Evolutionary conservation across 2,797 vertebrate species (phyloP).

Genomic region (Sibirionetta formosa): DNA sequence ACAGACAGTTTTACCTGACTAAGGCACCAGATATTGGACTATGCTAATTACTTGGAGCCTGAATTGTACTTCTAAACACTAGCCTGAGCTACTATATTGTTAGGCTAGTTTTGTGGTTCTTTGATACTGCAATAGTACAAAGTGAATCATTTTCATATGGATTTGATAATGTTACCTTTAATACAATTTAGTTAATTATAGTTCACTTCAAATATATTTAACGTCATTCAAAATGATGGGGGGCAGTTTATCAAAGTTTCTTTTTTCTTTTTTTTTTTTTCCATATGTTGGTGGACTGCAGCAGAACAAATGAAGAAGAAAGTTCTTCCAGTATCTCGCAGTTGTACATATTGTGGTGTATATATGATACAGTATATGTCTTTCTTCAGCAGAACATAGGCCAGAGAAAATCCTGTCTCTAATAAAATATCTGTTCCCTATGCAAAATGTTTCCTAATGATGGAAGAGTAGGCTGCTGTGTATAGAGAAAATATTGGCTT

Average conservation of each 20-base stretch:
- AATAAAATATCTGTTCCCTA: conserved; percentile 69
- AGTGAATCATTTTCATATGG: not conserved
- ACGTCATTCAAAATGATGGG: not conserved
- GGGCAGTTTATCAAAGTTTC: not conserved
- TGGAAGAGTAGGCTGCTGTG: conserved; percentile 76
- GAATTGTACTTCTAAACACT: not conserved
- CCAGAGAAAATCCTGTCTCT: conserved; percentile 27
- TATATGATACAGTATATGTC: not conserved
- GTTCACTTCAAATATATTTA: conserved; percentile 14
- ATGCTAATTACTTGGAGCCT: not conserved
- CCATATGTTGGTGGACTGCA: not conserved
- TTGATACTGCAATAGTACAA: not conserved
- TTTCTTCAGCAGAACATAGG: conserved; percentile 12
- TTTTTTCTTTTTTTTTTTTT: not conserved
- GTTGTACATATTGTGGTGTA: not conserved
- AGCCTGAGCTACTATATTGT: not conserved
- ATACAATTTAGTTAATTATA: not conserved
- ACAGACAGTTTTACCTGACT: not conserved
- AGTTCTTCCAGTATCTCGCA: not conserved
- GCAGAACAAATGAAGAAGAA: not conserved
- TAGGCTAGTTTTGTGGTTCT: not conserved
- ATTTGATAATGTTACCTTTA: not conserved
- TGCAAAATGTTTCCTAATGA: conserved; percentile 73
- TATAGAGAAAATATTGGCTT: conserved; percentile 83
- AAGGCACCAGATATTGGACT: not conserved